phyloP scores from a whole-genome alignment of 2,797 vertebrate genomes.

The Eospalax fontanierii region DNA sequence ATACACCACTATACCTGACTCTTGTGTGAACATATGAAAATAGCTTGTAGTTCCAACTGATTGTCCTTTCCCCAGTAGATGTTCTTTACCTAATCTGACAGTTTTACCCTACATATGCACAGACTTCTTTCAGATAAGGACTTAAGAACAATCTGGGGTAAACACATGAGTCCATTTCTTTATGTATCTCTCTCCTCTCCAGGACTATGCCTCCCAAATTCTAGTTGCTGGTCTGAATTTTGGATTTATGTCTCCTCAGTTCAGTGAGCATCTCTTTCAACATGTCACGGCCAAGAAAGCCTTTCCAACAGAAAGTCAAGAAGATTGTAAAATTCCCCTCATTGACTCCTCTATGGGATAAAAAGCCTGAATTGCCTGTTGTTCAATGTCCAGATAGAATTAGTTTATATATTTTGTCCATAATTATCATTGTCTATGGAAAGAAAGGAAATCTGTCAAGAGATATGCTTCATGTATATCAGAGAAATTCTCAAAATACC shows the following conservation, averaged over 20 bases:
- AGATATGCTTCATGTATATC: background rate
- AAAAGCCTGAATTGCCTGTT: background rate
- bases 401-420: slow-evolving; percentile 9
- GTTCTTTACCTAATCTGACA: background rate
- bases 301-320: slow-evolving; percentile 23
- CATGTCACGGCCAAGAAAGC: background rate
- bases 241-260: background rate
- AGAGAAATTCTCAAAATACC: slow-evolving; percentile 14
- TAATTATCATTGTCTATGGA: slow-evolving; percentile 37
- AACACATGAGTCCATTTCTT: slow-evolving; percentile 35
- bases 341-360: slow-evolving; percentile 24
- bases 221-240: slow-evolving; percentile 36
- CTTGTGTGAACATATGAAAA: slow-evolving; percentile 29
- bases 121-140: slow-evolving; percentile 13
- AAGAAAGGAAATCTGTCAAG: slow-evolving; percentile 17
- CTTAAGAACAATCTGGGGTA: background rate
- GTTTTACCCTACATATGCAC: background rate
- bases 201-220: background rate
- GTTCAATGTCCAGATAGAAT: slow-evolving; percentile 7
- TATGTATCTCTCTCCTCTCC: background rate
- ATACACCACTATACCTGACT: too few relatives aligned
- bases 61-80: background rate
- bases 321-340: background rate
- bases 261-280: background rate
- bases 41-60: slow-evolving; percentile 14